Evolutionary conservation across 2,797 vertebrate species (phyloP).

Genomic region (Odontamblyopus lacepedii): DNA sequence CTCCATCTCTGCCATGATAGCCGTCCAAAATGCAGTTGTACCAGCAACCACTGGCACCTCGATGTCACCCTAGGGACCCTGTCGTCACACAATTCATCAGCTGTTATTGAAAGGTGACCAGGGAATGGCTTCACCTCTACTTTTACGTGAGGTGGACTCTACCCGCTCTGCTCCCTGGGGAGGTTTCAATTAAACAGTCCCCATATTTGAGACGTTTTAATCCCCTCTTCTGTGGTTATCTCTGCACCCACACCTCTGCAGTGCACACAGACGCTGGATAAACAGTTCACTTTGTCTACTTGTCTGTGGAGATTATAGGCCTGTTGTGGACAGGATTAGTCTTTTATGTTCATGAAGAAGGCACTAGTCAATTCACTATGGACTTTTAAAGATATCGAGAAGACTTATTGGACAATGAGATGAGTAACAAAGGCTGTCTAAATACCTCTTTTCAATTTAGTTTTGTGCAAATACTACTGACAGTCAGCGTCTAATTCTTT

Average conservation of each 20-base stretch:
- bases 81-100: conserved; percentile 75
- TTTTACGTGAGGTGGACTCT: conserved; percentile 54
- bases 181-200: conserved; percentile 79
- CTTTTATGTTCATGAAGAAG: conserved; percentile 25
- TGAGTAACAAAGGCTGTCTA: not conserved
- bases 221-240: conserved; percentile 74
- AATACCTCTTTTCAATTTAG: not conserved
- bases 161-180: conserved; percentile 53
- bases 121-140: conserved; percentile 70
- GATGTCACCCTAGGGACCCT: conserved; percentile 53
- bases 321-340: conserved; percentile 42
- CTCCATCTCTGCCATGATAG: conserved; percentile 61
- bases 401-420: conserved; percentile 1
- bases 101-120: conserved; percentile 63
- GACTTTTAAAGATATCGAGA: conserved; percentile 4
- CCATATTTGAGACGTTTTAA: conserved; percentile 75
- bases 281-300: conserved; percentile 48
- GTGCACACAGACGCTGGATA: conserved; percentile 55
- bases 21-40: conserved; percentile 38
- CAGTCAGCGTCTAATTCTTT: not conserved
- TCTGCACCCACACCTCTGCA: conserved; percentile 65
- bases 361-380: conserved; percentile 14
- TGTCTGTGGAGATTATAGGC: conserved; percentile 57
- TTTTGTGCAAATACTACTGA: not conserved
- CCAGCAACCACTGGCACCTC: conserved; percentile 44